Conservation (phyloP, 2,888 invertebrate genomes). For the Lottia scabra region DNA sequence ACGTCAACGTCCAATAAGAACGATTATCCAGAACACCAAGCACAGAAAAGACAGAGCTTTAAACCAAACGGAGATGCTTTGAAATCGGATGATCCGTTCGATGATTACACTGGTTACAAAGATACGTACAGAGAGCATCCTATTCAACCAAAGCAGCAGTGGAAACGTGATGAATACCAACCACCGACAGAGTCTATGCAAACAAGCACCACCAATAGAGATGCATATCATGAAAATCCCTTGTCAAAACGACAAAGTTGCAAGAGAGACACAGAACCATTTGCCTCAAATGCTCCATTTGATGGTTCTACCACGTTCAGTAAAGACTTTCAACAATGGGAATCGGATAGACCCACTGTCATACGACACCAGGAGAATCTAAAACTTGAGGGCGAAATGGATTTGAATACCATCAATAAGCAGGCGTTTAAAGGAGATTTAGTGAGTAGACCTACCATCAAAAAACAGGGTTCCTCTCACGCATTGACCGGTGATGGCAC, state of each 20-base stretch:
- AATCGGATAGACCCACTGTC: conserved; percentile 20
- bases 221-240: conserved; percentile 13
- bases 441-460: background rate
- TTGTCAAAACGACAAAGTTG: conserved; percentile 33
- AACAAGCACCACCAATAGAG: conserved; percentile 50
- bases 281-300: conserved; percentile 26
- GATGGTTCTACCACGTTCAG: conserved; percentile 40
- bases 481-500: conserved; percentile 26
- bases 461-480: conserved; percentile 28
- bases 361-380: conserved; percentile 29
- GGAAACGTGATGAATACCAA: conserved; percentile 47
- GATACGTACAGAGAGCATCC: conserved; percentile 3
- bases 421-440: conserved; percentile 20
- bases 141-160: conserved; percentile 18
- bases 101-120: background rate
- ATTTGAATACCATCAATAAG: conserved; percentile 52
- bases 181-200: conserved; percentile 45
- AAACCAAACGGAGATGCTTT: conserved; percentile 41
- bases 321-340: conserved; percentile 40
- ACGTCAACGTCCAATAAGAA: conserved; percentile 33
- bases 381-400: conserved; percentile 55
- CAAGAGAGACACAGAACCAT: conserved; percentile 30
- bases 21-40: background rate
- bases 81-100: background rate
- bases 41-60: conserved; percentile 28